Evolutionary conservation across 2,113 vertebrate genomes (phyloP).

Genomic region (Ramphastos sulfuratus): DNA sequence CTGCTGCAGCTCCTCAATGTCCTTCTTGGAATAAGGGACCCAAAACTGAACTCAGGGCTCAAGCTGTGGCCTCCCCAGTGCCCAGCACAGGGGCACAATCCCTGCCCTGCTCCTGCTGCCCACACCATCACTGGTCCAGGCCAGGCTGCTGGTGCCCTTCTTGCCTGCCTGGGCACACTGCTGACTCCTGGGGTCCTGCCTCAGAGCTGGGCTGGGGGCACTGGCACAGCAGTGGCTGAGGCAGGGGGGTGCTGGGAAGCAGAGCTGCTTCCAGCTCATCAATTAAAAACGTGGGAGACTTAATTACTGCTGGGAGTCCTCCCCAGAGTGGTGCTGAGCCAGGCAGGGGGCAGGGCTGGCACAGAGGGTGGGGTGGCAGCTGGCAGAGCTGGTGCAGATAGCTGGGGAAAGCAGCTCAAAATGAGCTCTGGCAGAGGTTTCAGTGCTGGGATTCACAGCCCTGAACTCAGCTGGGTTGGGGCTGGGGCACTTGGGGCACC

Average conservation of each 20-base stretch:
- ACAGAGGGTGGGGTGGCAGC: neutral
- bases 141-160: too few relatives aligned
- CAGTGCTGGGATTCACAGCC: neutral
- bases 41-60: too few relatives aligned
- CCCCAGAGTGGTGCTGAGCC: neutral
- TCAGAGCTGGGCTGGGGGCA: neutral
- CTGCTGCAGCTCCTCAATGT: too few relatives aligned
- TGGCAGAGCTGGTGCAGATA: neutral
- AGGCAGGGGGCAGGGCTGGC: neutral
- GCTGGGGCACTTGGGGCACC: neutral
- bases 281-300: constrained; percentile 22
- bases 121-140: too few relatives aligned
- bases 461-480: neutral
- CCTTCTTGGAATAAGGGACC: too few relatives aligned
- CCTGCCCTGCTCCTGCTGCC: too few relatives aligned
- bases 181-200: neutral
- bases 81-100: too few relatives aligned
- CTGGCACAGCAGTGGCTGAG: neutral
- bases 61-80: too few relatives aligned
- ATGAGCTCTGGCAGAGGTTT: neutral
- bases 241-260: neutral
- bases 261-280: neutral
- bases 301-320: constrained; percentile 16
- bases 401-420: neutral
- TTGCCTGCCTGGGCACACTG: too few relatives aligned